Conservation (phyloP, 2,113 vertebrate genomes). For the Chauna torquata region DNA sequence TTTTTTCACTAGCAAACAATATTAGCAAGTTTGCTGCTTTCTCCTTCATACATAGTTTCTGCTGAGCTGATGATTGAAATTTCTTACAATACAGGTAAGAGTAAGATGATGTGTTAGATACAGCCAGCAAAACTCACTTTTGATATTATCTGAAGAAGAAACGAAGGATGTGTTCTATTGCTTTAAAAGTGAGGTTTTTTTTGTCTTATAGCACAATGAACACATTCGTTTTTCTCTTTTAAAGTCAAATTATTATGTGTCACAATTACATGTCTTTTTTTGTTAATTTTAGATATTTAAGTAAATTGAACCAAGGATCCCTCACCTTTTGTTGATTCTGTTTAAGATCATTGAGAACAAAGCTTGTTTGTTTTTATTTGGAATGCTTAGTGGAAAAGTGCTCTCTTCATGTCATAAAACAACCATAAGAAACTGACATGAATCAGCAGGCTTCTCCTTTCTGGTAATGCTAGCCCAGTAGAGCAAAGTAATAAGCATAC, state of each 20-base stretch:
- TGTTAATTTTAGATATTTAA: neutral
- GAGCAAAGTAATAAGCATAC: neutral
- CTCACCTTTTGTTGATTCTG: neutral
- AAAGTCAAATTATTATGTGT: neutral
- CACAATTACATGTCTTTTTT: neutral
- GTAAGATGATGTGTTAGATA: neutral
- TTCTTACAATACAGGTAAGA: neutral
- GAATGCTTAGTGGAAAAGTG: neutral
- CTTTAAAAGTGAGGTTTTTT: neutral
- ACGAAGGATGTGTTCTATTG: neutral
- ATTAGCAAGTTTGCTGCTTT: neutral
- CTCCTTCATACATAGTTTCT: neutral
- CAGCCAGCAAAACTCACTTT: neutral
- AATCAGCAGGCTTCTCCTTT: neutral
- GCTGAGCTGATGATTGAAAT: neutral
- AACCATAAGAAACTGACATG: neutral
- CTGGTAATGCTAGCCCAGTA: neutral
- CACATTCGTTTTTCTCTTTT: neutral
- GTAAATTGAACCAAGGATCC: neutral
- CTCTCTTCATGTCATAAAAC: neutral
- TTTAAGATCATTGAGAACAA: neutral
- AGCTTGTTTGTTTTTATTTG: neutral
- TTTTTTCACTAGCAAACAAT: neutral
- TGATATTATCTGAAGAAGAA: neutral
- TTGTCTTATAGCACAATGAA: neutral